Percentiles rank a stretch among this genome's conserved stretches.
These are phyloP conservation scores for Labeo calbasu DNA, from an alignment of 2,797 vertebrate genomes.

Conservation along the genomic window DNA sequence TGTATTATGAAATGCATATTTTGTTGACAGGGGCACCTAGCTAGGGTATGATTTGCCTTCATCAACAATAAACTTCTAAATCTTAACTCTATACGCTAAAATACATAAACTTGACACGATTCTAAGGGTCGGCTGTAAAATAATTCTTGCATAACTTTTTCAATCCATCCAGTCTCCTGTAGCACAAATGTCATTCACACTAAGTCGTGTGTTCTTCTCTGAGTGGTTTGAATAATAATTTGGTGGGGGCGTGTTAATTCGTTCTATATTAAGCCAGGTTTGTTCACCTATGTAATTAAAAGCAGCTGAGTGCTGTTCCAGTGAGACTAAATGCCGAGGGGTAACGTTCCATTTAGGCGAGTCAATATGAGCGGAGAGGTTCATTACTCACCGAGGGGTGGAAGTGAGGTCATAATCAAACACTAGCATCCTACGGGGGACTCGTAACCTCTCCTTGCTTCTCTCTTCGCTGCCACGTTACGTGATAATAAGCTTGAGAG, in stretches of 20 bases:
- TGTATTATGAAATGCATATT: too few relatives aligned
- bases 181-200: background rate
- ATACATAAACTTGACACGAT: background rate
- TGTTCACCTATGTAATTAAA: slow-evolving; percentile 47
- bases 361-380: slow-evolving; percentile 38
- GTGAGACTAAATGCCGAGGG: slow-evolving; percentile 29
- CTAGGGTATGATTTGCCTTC: background rate
- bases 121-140: background rate
- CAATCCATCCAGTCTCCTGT: background rate
- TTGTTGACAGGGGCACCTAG: too few relatives aligned
- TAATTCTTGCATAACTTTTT: background rate
- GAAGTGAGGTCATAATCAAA: slow-evolving; percentile 47
- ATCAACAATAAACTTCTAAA: slow-evolving; percentile 1
- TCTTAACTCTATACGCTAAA: background rate
- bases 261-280: slow-evolving; percentile 33
- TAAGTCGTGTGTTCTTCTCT: background rate
- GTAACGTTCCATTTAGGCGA: slow-evolving; percentile 34
- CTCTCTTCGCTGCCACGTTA: slow-evolving; percentile 1
- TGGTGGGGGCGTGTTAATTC: slow-evolving; percentile 18
- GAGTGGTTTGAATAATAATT: slow-evolving; percentile 22
- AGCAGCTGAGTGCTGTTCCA: slow-evolving; percentile 42
- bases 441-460: slow-evolving; percentile 32
- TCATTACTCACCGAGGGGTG: slow-evolving; percentile 41
- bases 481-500: slow-evolving; percentile 31
- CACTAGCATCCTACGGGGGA: slow-evolving; percentile 30